Percentiles rank a stretch among this genome's conserved stretches.
These are phyloP conservation scores for Sterna hirundo DNA, from an alignment of 2,113 vertebrate genomes.

Conservation along the genomic window DNA sequence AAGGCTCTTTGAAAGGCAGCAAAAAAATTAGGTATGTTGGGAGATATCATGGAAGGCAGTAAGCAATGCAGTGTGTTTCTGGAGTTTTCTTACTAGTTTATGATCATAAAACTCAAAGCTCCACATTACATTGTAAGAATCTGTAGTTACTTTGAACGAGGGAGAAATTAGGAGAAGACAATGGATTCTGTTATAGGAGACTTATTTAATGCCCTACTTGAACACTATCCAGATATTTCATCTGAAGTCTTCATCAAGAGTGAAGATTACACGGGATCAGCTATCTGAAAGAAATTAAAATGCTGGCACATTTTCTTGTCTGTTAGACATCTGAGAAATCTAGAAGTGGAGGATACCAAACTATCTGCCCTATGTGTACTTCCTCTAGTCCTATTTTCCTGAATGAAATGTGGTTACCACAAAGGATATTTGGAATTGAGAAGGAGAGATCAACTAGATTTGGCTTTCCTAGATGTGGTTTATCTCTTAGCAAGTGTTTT, in stretches of 20 bases:
- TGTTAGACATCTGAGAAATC: not conserved
- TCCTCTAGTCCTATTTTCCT: constrained; percentile 2
- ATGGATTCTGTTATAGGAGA: not conserved
- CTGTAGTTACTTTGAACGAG: not conserved
- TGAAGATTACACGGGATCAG: not conserved
- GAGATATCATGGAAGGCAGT: not conserved
- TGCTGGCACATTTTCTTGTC: not conserved
- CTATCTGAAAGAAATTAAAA: constrained; percentile 36
- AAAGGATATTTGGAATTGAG: not conserved
- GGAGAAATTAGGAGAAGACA: not conserved
- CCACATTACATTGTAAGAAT: not conserved
- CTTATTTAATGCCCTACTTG: not conserved
- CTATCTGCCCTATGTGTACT: not conserved
- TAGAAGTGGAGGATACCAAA: not conserved
- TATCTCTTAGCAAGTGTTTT: constrained; percentile 7
- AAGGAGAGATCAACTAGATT: constrained; percentile 10
- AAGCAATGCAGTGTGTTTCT: not conserved
- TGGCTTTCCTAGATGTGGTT: not conserved
- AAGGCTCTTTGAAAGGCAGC: not conserved
- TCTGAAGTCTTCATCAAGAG: constrained; percentile 9
- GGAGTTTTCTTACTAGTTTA: not conserved
- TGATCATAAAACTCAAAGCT: not conserved
- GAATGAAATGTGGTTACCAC: constrained; percentile 22
- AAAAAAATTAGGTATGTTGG: not conserved
- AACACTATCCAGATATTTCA: not conserved